Conservation (phyloP, 1,140 invertebrate genomes). For the Drosophila orena region DNA sequence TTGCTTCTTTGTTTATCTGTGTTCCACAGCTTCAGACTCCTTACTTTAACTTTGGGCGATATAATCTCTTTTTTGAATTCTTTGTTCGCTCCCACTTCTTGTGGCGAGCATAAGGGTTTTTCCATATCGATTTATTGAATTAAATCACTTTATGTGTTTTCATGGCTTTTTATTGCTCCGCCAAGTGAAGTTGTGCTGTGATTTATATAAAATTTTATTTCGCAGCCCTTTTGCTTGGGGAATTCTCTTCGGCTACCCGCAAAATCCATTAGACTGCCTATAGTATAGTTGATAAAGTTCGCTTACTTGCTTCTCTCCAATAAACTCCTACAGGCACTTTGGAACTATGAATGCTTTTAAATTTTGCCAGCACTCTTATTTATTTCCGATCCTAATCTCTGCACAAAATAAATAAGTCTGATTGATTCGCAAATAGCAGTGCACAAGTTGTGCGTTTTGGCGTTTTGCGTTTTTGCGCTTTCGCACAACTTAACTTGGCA, state of each 20-base stretch:
- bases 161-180: too few relatives aligned
- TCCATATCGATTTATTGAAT: conserved; percentile 39
- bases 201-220: conserved; percentile 1
- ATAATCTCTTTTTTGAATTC: conserved; percentile 38
- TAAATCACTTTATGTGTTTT: conserved; percentile 11
- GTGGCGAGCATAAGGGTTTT: neutral
- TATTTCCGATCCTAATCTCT: conserved; percentile 24
- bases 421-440: conserved; percentile 17
- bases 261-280: conserved; percentile 59
- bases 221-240: conserved; percentile 1
- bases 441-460: conserved; percentile 24
- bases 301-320: conserved; percentile 18
- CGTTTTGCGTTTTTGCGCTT: neutral
- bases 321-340: conserved; percentile 4
- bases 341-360: conserved; percentile 1
- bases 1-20: conserved; percentile 47
- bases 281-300: conserved; percentile 47
- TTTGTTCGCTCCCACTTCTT: conserved; percentile 23
- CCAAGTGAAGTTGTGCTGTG: neutral
- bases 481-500: conserved; percentile 22
- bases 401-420: conserved; percentile 25
- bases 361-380: conserved; percentile 27
- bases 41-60: conserved; percentile 46
- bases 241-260: conserved; percentile 7
- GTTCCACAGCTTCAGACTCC: conserved; percentile 47